Percentiles rank a stretch among this genome's conserved stretches.
phyloP scores from a whole-genome alignment of 1,140 invertebrate genomes.

The Anastatus disparis region DNA sequence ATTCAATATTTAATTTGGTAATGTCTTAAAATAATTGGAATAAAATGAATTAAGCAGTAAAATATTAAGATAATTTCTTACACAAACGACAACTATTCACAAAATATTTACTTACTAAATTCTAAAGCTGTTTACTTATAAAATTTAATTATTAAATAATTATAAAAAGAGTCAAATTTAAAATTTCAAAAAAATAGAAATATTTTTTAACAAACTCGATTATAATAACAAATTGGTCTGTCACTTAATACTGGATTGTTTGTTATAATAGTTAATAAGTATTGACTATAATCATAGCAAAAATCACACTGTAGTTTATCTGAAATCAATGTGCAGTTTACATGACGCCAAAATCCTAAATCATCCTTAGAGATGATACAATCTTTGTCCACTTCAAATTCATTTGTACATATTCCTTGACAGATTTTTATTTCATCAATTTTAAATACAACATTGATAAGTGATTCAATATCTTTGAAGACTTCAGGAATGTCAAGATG shows the following conservation, averaged over 20 bases:
- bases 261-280: slow-evolving; percentile 23
- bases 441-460: slow-evolving; percentile 22
- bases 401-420: slow-evolving; percentile 28
- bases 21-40: too few relatives aligned
- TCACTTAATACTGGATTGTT: slow-evolving; percentile 32
- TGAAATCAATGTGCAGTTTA: slow-evolving; percentile 23
- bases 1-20: too few relatives aligned
- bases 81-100: too few relatives aligned
- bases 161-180: too few relatives aligned
- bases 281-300: slow-evolving; percentile 35
- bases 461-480: slow-evolving; percentile 17
- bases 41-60: too few relatives aligned
- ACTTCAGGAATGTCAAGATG: neutral
- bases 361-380: slow-evolving; percentile 30
- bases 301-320: slow-evolving; percentile 30
- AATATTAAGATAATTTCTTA: too few relatives aligned
- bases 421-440: slow-evolving; percentile 28
- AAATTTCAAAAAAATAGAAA: too few relatives aligned
- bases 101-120: too few relatives aligned
- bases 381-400: slow-evolving; percentile 37
- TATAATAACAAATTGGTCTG: slow-evolving; percentile 3
- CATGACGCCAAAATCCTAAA: slow-evolving; percentile 33
- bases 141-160: too few relatives aligned
- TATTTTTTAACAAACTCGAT: slow-evolving; percentile 15
- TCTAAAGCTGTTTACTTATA: too few relatives aligned